Evolutionary conservation across 2,113 vertebrate species (phyloP), one percentile per base, ranked within the genome.

Genomic region (Entomyzon cyanotis): DNA sequence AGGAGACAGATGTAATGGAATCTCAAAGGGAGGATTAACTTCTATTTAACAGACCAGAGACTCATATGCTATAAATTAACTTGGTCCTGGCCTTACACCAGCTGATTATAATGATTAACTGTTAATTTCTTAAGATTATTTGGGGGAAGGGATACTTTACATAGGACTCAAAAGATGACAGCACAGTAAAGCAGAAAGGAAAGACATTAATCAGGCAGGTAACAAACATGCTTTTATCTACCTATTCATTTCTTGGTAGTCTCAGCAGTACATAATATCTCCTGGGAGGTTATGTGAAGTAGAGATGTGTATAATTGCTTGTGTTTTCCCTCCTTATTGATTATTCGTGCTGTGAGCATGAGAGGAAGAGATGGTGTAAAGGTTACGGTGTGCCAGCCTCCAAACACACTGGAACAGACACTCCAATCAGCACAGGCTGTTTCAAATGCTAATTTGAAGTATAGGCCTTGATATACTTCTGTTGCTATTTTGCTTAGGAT

Each of bases 1-100:
- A 69, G 30, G 27, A 87, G 81, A 74, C 78, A 76, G 77, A 71
- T 91, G 71, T 84, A 90, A 63, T 67, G 55, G 58, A 91, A 80
- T 81, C 92, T 95, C 84, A 59, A 58, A 83, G 89, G 87, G 70
- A 89, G 67, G 53, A 94, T 90, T 85, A 74, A 77, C 59, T 91
- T 79, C 0, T 5, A 80, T 50, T 89, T 88, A 91, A 30, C 68
- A 88, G 67, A 85, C 73, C 71, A 86, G 63, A 42, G 69, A 89
- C 24, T 90, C 37, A 1, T 85, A 28, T 80, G 78, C 24, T 77
- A 73, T 76, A 79, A 91, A 94, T 89, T 79, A 74, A 83, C 75
- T 87, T 75, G n/a, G 30, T 73, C 84, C 67, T 87, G 55, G 42
- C 67, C 67, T 79, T 80, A 52, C 17, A 79, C 24, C 68, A 75